A percentile compares a stretch with the other conserved stretches of the same genome.
Evolutionary conservation across 2,888 invertebrate species (phyloP).

Genomic region (Erebia epiphron): DNA sequence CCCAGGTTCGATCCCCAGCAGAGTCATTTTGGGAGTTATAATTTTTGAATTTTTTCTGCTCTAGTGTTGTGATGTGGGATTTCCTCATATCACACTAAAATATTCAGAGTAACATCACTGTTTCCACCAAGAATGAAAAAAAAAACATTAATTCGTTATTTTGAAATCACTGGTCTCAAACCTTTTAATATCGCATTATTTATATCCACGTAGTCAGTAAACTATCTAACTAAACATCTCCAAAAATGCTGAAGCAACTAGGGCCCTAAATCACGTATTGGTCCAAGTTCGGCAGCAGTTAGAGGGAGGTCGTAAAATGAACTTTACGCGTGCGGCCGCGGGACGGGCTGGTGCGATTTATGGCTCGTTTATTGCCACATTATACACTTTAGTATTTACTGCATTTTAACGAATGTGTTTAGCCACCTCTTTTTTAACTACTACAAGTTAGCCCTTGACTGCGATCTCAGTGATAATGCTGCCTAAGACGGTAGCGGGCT

Average conservation of each 20-base stretch:
- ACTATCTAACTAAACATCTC: slow-evolving; percentile 18
- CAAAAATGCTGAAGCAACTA: slow-evolving; percentile 20
- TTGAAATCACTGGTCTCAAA: background rate
- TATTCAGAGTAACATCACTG: no score
- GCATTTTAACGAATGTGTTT: slow-evolving; percentile 23
- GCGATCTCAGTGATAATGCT: no score
- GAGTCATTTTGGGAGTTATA: no score
- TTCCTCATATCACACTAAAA: no score
- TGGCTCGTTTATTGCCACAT: slow-evolving; percentile 39
- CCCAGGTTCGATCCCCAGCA: no score
- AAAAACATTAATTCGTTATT: background rate
- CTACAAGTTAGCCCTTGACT: no score
- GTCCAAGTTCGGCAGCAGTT: slow-evolving; percentile 32
- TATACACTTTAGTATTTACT: slow-evolving; percentile 32
- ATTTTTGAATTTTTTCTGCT: no score
- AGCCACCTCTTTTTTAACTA: background rate
- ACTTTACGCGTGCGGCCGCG: slow-evolving; percentile 35
- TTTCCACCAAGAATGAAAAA: background rate
- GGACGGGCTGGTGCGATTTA: slow-evolving; percentile 39
- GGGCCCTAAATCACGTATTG: slow-evolving; percentile 36
- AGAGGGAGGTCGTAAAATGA: slow-evolving; percentile 38
- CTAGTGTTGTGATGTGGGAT: no score
- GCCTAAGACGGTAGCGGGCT: no score
- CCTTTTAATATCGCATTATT: background rate
- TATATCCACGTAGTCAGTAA: background rate